These are phyloP conservation scores for Setophaga kirtlandii DNA, from an alignment of 2,113 vertebrate genomes.

Conservation along the genomic window DNA sequence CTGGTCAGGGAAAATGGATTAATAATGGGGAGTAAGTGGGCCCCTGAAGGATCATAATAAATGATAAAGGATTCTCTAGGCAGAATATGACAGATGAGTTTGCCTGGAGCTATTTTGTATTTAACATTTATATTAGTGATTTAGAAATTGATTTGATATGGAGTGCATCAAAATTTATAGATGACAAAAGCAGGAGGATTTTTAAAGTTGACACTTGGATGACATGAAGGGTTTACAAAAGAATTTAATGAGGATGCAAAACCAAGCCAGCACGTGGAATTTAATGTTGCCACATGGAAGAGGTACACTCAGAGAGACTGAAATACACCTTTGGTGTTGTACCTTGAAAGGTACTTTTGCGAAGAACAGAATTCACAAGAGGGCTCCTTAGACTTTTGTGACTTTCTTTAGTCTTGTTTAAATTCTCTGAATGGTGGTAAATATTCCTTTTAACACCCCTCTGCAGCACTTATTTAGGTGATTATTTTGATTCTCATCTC, in stretches of 20 bases:
- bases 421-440: background rate
- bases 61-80: background rate
- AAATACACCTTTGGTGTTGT: background rate
- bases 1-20: constrained; percentile 26
- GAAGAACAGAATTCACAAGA: background rate
- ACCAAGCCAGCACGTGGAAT: background rate
- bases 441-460: background rate
- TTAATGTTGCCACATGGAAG: background rate
- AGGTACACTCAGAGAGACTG: background rate
- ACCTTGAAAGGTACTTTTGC: background rate
- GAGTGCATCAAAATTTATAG: constrained; percentile 4
- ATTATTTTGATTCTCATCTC: background rate
- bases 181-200: background rate
- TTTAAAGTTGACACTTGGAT: background rate
- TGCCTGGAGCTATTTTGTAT: constrained; percentile 18
- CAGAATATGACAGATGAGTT: background rate
- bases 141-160: constrained; percentile 49
- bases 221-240: background rate
- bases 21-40: background rate
- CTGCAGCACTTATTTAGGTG: background rate
- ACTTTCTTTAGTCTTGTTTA: background rate
- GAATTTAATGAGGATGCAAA: background rate
- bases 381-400: background rate
- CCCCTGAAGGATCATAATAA: constrained; percentile 22
- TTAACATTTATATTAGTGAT: constrained; percentile 58